A percentile compares a stretch with the other conserved stretches of the same genome.
These are phyloP conservation scores for Paramormyrops hopkinsi DNA, from an alignment of 2,797 vertebrate species.

Conservation along the genomic window DNA sequence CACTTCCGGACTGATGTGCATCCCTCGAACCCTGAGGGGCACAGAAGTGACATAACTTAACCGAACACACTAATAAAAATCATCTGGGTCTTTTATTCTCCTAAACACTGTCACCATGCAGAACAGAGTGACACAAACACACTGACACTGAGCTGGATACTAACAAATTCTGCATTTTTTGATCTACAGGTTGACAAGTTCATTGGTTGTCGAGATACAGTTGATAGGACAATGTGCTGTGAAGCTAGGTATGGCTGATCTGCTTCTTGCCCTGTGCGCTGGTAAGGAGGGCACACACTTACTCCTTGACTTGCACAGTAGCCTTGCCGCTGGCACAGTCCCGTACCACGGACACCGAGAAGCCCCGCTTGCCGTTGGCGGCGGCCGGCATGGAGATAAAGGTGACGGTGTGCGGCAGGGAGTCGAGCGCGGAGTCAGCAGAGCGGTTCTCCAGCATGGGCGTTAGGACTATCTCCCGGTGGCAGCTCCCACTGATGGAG, in stretches of 20 bases:
- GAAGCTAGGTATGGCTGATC: background rate
- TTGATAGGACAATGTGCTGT: background rate
- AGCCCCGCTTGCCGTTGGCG: slow-evolving; percentile 81
- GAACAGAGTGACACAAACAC: background rate
- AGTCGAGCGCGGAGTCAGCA: slow-evolving; percentile 74
- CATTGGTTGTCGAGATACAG: background rate
- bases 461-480: slow-evolving; percentile 84
- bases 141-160: background rate
- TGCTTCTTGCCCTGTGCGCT: background rate
- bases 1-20: slow-evolving; percentile 86
- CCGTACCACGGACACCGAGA: slow-evolving; percentile 77
- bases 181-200: background rate
- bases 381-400: slow-evolving; percentile 89
- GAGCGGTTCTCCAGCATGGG: slow-evolving; percentile 88
- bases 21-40: slow-evolving; percentile 75
- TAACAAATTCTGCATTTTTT: background rate
- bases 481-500: slow-evolving; percentile 80
- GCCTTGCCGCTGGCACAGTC: slow-evolving; percentile 69
- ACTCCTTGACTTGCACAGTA: slow-evolving; percentile 90
- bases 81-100: background rate
- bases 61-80: background rate
- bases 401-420: slow-evolving; percentile 85
- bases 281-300: slow-evolving; percentile 53
- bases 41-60: slow-evolving; percentile 5
- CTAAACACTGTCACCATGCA: background rate